Evolutionary conservation across 2,888 invertebrate species (phyloP), one percentile per base, ranked within the genome.

Genomic region (Acleris cristana): DNA sequence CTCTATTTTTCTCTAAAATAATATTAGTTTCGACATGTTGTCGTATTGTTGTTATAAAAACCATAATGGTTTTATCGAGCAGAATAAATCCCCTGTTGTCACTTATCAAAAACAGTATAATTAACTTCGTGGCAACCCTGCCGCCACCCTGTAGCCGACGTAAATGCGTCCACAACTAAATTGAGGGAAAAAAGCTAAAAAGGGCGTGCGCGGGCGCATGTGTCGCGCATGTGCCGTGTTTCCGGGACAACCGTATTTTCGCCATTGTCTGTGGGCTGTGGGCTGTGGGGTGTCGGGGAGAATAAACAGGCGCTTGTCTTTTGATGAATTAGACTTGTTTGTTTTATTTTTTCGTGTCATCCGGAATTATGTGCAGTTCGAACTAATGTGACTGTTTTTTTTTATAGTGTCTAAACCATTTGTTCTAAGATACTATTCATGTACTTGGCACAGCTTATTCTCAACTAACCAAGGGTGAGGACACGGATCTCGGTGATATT

Each of bases 121-220:
- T 54, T n/a, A 14, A 55, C 14, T 12, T 34, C 3, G 56, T 45
- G 23, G 14, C 48, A 58, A 30, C 58, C 58, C 58, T 58, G n/a
- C 23, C 48, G 23, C 45, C 57, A 60, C 59, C 59, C 59, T n/a
- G 59, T 58, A 45, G n/a, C 19, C 8, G 21, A 86, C 87, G 89
- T 86, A 87, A 82, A 79, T 77, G 73, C 80, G 76, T 81, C 80
- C 80, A 79, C 76, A 79, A 72, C 78, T 77, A 81, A 84, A 85
- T 82, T 83, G 77, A 82, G 82, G 78, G 78, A 83, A 84, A 84
- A 82, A 85, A 82, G 74, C 76, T 82, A 85, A 89, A 90, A 90
- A 89, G 84, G 88, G 88, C 84, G 80, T 83, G 87, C 83, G 85
- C 82, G 65, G 60, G 85, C 87, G 87, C 92, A 91, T 90, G 89